Conservation (phyloP, 2,888 invertebrate species). For the Tethea ocularis region DNA sequence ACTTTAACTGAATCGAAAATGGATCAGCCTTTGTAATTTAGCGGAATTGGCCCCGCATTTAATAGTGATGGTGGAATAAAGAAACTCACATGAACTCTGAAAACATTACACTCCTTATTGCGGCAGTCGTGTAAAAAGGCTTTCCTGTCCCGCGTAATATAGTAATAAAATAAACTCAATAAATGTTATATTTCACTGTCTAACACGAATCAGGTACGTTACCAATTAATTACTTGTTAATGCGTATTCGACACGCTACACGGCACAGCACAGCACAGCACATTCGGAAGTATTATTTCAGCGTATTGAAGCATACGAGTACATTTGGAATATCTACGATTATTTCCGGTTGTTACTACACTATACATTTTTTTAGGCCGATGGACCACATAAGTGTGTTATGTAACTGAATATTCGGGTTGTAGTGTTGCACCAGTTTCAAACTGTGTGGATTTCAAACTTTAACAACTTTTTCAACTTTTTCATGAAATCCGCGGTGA, state of each 20-base stretch:
- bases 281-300: slow-evolving; percentile 2
- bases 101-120: too few species aligned
- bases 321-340: neutral
- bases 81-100: too few species aligned
- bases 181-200: neutral
- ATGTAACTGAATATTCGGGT: neutral
- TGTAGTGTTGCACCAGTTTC: neutral
- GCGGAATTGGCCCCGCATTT: too few species aligned
- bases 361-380: neutral
- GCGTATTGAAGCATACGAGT: neutral
- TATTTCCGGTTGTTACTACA: neutral
- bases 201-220: neutral
- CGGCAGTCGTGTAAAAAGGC: too few species aligned
- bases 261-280: neutral
- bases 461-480: too few species aligned
- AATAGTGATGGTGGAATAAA: too few species aligned
- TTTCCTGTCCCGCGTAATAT: too few species aligned
- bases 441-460: too few species aligned
- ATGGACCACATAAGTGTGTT: neutral
- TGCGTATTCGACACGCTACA: neutral
- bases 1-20: too few species aligned
- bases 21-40: too few species aligned
- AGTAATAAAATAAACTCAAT: too few species aligned
- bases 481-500: too few species aligned
- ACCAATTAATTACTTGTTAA: neutral